A percentile compares a stretch with the other conserved stretches of the same genome.
These are phyloP conservation scores for Aphelocoma coerulescens DNA, from an alignment of 2,113 vertebrate species.

Conservation along the genomic window DNA sequence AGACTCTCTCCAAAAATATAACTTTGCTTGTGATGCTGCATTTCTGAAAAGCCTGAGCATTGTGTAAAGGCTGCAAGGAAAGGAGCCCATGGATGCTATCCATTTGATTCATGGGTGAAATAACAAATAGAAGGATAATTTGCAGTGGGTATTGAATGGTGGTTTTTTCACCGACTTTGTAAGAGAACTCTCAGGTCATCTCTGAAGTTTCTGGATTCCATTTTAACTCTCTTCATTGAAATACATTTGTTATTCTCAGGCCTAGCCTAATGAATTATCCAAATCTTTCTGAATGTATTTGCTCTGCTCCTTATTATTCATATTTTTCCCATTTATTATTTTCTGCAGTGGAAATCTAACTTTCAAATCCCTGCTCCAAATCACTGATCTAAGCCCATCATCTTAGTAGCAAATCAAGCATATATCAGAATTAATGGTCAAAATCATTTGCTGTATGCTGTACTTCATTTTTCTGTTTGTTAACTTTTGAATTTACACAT, in stretches of 20 bases:
- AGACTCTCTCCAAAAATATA: background rate
- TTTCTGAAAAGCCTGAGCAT: background rate
- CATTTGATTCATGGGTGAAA: background rate
- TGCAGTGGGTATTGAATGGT: background rate
- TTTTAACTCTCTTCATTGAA: background rate
- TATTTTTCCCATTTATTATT: slow-evolving; percentile 11
- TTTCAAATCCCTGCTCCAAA: slow-evolving; percentile 35
- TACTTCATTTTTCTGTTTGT: background rate
- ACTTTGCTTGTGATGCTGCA: background rate
- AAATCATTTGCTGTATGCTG: background rate
- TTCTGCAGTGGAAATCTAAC: background rate
- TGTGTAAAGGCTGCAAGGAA: background rate
- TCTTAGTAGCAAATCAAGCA: background rate
- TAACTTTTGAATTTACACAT: background rate
- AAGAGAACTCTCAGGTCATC: background rate
- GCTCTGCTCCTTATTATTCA: slow-evolving; percentile 14
- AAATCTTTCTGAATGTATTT: slow-evolving; percentile 24
- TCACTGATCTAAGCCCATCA: background rate
- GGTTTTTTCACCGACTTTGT: background rate
- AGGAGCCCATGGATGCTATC: background rate
- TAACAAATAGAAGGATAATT: background rate
- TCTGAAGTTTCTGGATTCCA: background rate
- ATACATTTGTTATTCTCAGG: slow-evolving; percentile 3
- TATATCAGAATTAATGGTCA: background rate
- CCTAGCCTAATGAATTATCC: slow-evolving; percentile 36